These are phyloP conservation scores for Chaunax sp. DNA, from an alignment of 2,797 vertebrate species.

Conservation along the genomic window DNA sequence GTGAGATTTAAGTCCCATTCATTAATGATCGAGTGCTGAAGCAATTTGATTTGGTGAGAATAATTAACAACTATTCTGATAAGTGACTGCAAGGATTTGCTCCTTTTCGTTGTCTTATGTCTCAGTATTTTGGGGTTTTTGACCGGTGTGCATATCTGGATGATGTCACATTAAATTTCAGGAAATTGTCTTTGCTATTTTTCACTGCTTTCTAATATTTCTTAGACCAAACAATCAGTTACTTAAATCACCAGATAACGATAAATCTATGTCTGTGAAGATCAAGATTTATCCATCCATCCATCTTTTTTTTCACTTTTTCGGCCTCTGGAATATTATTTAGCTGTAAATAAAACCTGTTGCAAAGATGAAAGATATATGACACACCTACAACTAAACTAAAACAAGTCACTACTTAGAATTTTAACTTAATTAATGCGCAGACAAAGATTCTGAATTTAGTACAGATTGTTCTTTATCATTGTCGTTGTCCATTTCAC, in stretches of 20 bases:
- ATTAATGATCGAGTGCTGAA: no score
- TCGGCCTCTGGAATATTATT: no score
- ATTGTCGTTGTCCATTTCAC: neutral
- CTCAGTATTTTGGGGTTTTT: no score
- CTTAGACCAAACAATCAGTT: slow-evolving; percentile 1
- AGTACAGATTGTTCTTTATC: slow-evolving; percentile 27
- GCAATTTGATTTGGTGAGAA: no score
- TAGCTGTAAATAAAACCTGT: slow-evolving; percentile 5
- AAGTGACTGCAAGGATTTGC: no score
- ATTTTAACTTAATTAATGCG: neutral
- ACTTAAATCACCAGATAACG: neutral
- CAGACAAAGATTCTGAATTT: neutral
- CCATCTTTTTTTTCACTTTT: no score
- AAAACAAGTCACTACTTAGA: neutral
- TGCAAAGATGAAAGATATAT: neutral
- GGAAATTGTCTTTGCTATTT: no score
- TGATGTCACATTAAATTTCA: no score
- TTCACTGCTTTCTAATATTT: neutral
- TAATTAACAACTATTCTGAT: no score
- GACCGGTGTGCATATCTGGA: no score
- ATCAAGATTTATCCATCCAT: neutral
- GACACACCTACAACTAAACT: neutral
- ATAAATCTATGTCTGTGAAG: neutral
- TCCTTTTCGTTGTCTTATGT: no score
- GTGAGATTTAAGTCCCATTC: no score